Evolutionary conservation across 1,140 invertebrate species (phyloP), one percentile per base, ranked within the genome.

Genomic region (Drosophila bocki): DNA sequence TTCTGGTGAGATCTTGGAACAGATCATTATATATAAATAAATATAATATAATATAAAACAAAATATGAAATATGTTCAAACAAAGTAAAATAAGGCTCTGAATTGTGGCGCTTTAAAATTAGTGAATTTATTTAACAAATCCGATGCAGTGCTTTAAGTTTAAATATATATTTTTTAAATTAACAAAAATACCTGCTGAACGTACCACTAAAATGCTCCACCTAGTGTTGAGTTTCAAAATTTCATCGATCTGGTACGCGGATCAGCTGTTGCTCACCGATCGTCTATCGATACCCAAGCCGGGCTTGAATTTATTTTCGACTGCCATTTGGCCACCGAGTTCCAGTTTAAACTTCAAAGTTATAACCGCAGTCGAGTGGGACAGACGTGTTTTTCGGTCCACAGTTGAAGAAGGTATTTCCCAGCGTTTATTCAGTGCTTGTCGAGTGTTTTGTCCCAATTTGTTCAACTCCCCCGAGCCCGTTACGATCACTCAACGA

Each of bases 391-490:
- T 35, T 41, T 53, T 54, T 45, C 47, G 61, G 47, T 69, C 67
- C 45, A 17, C 39, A 70, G 33, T 67, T 45, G 13, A 70, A 50
- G 13, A 64, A 70, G 67, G 67, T 70, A 70, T 70, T 63, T 64
- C 47, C 65, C 60, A 65, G 13, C 15, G 54, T 44, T 35, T 33
- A 32, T 33, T 57, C 8, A 42, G 65, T 69, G 62, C 12, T 44
- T 48, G n/a, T 65, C 47, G 33, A 69, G 60, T 69, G 61, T 69
- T 69, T 37, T 70, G 67, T 45, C 48, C 67, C 62, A 37, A 68
- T 70, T 70, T 45, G 19, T 42, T 44, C n/a, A 67, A 44, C 62
- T 69, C 32, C 62, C 65, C 39, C 22, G 22, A 35, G n/a, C 37
- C 44, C 17, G 37, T 51, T 42, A 39, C 60, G 29, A 51, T 29